Base-by-base conservation (phyloP, 1,140 invertebrate species). In the Calephelis virginiensis region DNA sequence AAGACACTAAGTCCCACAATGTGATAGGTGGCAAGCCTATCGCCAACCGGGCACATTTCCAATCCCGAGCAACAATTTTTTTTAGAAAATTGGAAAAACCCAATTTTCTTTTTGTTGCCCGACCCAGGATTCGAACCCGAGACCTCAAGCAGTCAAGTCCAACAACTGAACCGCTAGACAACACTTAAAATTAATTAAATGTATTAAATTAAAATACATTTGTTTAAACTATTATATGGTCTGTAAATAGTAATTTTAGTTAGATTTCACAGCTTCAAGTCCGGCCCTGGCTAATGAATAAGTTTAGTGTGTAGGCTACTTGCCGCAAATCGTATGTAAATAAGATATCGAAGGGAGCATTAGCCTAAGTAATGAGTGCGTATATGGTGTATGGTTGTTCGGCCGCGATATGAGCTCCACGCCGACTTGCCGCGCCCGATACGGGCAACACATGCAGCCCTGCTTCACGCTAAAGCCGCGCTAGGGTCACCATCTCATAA, bases 341-440 rank as follows among this genome's bases (percentile, higher is more conserved):
- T 65, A 56, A 59, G 53, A 59, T 59, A 59, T 59, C 53, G 17
- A 59, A 59, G 12, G 38, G 37, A 43, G 38, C 40, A 65, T 70
- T 70, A 70, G 68, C 60, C 62, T 68, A 68, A 48, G 59, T 69
- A 70, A 70, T 70, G 68, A 70, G 61, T n/a, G 11, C 68, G n/a
- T 66, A 70, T 70, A 70, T 50, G 66, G 66, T 17, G 14, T 17
- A n/a, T 45, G 61, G 61, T 66, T 61, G 61, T 48, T 61, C 14
- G 14, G 38, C 17, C 64, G 64, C 63, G 64, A 46, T 56, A 14
- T 13, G 40, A 59, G 66, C 14, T 17, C 43, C 17, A 12, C 14
- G 37, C 14, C 61, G 64, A 53, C 49, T 45, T 48, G 63, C 13
- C 60, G 38, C 53, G 62, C 68, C 68, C 13, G 45, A 49, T 73